Percentiles rank a stretch among this genome's conserved stretches.
Evolutionary conservation across 2,797 vertebrate species (phyloP).

Genomic region (Semaprochilodus insignis): DNA sequence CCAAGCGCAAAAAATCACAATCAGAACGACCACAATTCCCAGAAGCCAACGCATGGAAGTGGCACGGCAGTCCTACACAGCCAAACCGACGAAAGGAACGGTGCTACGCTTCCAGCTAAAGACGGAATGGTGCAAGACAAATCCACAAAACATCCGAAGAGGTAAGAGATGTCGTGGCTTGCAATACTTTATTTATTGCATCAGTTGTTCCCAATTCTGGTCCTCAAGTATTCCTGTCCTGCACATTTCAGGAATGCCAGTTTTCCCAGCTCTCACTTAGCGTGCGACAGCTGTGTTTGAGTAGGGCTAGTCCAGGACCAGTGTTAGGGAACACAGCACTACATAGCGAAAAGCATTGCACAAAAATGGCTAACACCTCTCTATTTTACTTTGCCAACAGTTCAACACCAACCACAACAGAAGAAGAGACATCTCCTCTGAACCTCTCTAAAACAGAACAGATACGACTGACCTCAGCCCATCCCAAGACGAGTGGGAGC

Average conservation of each 20-base stretch:
- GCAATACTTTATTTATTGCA: not conserved
- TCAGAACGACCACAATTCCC: constrained; percentile 64
- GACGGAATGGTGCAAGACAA: constrained; percentile 58
- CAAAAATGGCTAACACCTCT: not conserved
- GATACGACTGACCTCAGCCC: constrained; percentile 52
- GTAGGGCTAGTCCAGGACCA: not conserved
- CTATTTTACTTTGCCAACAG: constrained; percentile 24
- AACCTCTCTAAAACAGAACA: constrained; percentile 88
- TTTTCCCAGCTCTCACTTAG: no score
- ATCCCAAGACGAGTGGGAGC: constrained; percentile 48
- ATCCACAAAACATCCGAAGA: constrained; percentile 57
- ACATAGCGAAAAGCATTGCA: not conserved
- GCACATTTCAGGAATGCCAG: no score
- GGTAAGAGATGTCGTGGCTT: constrained; percentile 41
- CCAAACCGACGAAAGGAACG: constrained; percentile 65
- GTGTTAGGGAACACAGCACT: not conserved
- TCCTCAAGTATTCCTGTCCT: not conserved
- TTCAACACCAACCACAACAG: constrained; percentile 53
- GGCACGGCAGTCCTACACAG: constrained; percentile 57
- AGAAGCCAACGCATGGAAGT: constrained; percentile 43
- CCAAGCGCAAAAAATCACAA: constrained; percentile 84
- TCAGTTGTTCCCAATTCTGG: not conserved
- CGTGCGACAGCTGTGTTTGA: no score
- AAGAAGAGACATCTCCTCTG: constrained; percentile 77
- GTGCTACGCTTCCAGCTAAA: not conserved